Base-by-base conservation (phyloP, 1,140 invertebrate genomes). In the Dendroctonus valens region DNA sequence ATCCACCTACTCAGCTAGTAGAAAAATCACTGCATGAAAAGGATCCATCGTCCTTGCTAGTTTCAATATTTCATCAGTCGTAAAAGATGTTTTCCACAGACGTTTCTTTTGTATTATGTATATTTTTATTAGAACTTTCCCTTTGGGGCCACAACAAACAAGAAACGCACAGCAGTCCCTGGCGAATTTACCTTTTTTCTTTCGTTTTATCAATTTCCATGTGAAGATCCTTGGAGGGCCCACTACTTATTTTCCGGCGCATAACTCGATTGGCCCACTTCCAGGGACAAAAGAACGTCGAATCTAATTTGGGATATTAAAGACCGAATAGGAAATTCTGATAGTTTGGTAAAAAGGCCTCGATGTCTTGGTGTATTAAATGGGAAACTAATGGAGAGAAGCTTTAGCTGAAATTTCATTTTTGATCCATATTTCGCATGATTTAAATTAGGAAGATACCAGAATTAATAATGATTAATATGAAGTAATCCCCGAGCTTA, bases 41-140 rank as follows among this genome's bases (percentile, higher is more conserved):
- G 14, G 14, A 51, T 12, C 2, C n/a, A 51, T 51, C 49, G n/a
- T 51, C 7, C 7, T 51, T 15, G n/a, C 7, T 51, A 2, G 7
- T 38, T 53, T 53, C 5, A 53, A 26, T 38, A 38, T 53, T 53
- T 39, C 9, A 51, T 9, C 9, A 51, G 49, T 7, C 58, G 5
- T 49, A 46, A 49, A 61, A 61, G 48, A 61, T 61, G 52, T 61
- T 61, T 46, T 40, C 7, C 7, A 39, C n/a, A 42, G 12, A 26
- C 11, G 52, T 62, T 51, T 26, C 26, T 53, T 52, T 53, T 62
- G 60, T 62, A 62, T 62, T 62, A 62, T 62, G 60, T 62, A 62
- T 62, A 62, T 62, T 62, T 53, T 53, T 62, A 62, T 62, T 62
- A 62, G 60, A 62, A 53, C n/a, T 62, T 62, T 62, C 46, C 60